Conservation (phyloP, 30 jellyfish, hydroid and myxozoan species). For the Euphysa ruthae region DNA sequence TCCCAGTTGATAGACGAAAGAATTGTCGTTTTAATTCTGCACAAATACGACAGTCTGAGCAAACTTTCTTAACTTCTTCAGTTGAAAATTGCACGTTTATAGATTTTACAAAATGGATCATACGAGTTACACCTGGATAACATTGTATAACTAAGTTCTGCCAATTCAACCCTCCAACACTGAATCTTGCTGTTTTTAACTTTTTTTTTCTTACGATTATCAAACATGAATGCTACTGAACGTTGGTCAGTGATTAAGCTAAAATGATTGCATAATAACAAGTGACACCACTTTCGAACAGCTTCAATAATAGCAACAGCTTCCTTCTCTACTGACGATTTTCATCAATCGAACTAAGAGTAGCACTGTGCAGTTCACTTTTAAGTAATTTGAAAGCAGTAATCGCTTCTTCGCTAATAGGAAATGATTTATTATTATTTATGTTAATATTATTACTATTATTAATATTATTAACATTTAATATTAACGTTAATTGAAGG, state of each 20-base stretch:
- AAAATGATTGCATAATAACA: constrained; percentile 33
- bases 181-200: constrained; percentile 45
- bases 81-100: too few relatives aligned
- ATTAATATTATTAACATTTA: too few relatives aligned
- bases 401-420: constrained; percentile 1
- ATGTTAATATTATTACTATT: too few relatives aligned
- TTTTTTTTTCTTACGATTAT: too few relatives aligned
- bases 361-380: not conserved
- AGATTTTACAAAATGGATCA: constrained; percentile 16
- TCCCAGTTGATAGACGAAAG: too few relatives aligned
- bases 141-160: too few relatives aligned
- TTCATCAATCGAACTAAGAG: constrained; percentile 24
- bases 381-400: constrained; percentile 11
- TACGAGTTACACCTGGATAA: constrained; percentile 59
- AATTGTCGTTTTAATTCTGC: too few relatives aligned
- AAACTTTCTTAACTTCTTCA: constrained; percentile 23
- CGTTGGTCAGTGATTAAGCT: constrained; percentile 49
- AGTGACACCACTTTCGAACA: constrained; percentile 62
- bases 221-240: constrained; percentile 48
- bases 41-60: constrained; percentile 13
- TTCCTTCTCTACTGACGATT: constrained; percentile 45
- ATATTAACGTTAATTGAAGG: constrained; percentile 22
- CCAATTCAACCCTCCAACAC: constrained; percentile 68
- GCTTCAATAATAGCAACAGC: constrained; percentile 55
- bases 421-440: too few relatives aligned